phyloP scores from a whole-genome alignment of 1,140 invertebrate genomes.

The Coptotermes formosanus region DNA sequence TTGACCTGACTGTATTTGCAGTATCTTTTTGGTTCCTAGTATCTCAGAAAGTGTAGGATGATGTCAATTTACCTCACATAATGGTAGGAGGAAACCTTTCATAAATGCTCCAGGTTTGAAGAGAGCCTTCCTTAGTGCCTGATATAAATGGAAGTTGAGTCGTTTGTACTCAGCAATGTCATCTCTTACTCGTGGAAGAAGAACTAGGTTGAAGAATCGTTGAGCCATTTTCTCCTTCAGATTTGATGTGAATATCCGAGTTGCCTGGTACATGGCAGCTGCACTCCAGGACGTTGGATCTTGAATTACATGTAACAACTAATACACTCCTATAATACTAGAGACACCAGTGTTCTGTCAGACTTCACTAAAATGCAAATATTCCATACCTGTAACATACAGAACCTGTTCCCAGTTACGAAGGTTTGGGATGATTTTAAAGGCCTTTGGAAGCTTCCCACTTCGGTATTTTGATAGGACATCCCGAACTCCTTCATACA shows the following conservation, averaged over 20 bases:
- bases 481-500: slow-evolving; percentile 88
- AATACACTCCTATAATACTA: background rate
- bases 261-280: slow-evolving; percentile 94
- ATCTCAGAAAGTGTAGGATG: background rate
- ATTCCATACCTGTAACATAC: slow-evolving; percentile 65
- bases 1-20: background rate
- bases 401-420: slow-evolving; percentile 96
- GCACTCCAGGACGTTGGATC: slow-evolving; percentile 82
- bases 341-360: background rate
- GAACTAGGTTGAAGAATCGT: slow-evolving; percentile 90
- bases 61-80: slow-evolving; percentile 69
- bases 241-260: slow-evolving; percentile 94
- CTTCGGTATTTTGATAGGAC: slow-evolving; percentile 87
- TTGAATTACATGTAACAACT: slow-evolving; percentile 35
- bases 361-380: background rate
- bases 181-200: slow-evolving; percentile 90
- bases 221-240: slow-evolving; percentile 96
- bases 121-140: slow-evolving; percentile 88
- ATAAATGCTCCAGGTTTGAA: slow-evolving; percentile 99
- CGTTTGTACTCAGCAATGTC: slow-evolving; percentile 94
- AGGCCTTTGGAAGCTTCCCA: slow-evolving; percentile 96
- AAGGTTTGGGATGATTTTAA: slow-evolving; percentile 92
- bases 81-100: slow-evolving; percentile 92
- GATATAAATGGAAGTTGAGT: slow-evolving; percentile 94
- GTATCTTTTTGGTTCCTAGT: background rate